Evolutionary conservation across 2,888 invertebrate species (phyloP).

Genomic region (Meghimatium bilineatum): DNA sequence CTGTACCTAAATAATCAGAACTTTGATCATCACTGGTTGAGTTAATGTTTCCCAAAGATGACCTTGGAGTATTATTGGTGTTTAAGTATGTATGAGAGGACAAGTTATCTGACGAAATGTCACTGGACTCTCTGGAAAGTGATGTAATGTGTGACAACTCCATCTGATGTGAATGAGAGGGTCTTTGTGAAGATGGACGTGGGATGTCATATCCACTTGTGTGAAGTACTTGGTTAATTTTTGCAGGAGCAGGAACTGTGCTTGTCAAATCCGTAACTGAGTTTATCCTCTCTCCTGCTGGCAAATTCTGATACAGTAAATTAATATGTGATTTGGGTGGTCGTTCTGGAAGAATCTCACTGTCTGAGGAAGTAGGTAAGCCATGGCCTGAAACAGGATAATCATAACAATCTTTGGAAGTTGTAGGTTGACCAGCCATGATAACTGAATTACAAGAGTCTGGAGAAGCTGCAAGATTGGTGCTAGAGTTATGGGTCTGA

Average conservation of each 20-base stretch:
- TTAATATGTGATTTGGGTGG: slow-evolving; percentile 65
- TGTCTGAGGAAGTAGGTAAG: slow-evolving; percentile 44
- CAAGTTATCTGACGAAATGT: neutral
- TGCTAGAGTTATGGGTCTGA: slow-evolving; percentile 60
- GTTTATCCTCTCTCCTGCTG: slow-evolving; percentile 57
- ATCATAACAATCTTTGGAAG: slow-evolving; percentile 61
- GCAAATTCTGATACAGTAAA: slow-evolving; percentile 70
- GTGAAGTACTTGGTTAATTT: slow-evolving; percentile 40
- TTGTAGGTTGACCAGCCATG: slow-evolving; percentile 17
- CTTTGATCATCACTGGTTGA: neutral
- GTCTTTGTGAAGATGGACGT: slow-evolving; percentile 51
- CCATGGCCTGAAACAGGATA: slow-evolving; percentile 53
- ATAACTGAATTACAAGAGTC: slow-evolving; percentile 60
- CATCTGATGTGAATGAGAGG: slow-evolving; percentile 45
- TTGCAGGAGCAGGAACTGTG: slow-evolving; percentile 22
- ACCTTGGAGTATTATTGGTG: slow-evolving; percentile 37
- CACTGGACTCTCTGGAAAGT: neutral
- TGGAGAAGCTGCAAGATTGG: slow-evolving; percentile 61
- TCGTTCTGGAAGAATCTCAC: slow-evolving; percentile 58
- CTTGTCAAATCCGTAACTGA: slow-evolving; percentile 18
- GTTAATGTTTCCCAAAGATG: neutral
- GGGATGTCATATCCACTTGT: slow-evolving; percentile 59
- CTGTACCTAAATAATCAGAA: neutral
- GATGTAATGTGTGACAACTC: slow-evolving; percentile 45
- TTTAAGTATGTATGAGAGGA: slow-evolving; percentile 26